Evolutionary conservation across 2,113 vertebrate species (phyloP).

Genomic region (Dasyornis broadbenti): DNA sequence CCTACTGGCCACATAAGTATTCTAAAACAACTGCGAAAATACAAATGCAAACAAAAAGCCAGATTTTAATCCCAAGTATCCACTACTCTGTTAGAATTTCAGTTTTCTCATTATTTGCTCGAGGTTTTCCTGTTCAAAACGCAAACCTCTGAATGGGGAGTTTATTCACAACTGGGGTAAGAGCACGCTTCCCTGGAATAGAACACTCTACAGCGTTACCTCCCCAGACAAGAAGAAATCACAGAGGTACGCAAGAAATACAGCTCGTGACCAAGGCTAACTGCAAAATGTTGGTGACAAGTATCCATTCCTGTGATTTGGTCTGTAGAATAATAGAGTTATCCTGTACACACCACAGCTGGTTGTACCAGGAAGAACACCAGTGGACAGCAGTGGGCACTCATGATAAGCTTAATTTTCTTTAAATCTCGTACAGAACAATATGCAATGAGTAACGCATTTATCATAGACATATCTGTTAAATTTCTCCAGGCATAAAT

Average conservation of each 20-base stretch:
- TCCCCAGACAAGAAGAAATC: neutral
- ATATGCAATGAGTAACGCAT: neutral
- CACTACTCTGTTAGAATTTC: neutral
- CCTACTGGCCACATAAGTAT: neutral
- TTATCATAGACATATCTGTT: neutral
- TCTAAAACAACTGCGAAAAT: neutral
- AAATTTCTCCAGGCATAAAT: neutral
- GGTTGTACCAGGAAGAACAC: neutral
- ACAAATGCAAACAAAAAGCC: neutral
- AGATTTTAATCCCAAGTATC: neutral
- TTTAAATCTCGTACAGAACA: neutral
- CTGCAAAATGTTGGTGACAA: neutral
- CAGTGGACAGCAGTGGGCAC: too few species aligned
- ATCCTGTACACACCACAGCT: neutral
- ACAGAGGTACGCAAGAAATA: neutral
- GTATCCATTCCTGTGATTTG: neutral
- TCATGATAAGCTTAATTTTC: accelerated
- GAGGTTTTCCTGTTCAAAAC: neutral
- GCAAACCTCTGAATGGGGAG: neutral
- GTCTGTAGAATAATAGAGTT: neutral
- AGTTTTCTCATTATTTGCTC: neutral
- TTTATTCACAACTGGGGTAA: neutral
- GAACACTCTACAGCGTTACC: neutral
- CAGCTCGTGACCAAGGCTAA: neutral
- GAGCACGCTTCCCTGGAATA: neutral